phyloP scores from a whole-genome alignment of 2,113 vertebrate species.

The Calidris pugnax region DNA sequence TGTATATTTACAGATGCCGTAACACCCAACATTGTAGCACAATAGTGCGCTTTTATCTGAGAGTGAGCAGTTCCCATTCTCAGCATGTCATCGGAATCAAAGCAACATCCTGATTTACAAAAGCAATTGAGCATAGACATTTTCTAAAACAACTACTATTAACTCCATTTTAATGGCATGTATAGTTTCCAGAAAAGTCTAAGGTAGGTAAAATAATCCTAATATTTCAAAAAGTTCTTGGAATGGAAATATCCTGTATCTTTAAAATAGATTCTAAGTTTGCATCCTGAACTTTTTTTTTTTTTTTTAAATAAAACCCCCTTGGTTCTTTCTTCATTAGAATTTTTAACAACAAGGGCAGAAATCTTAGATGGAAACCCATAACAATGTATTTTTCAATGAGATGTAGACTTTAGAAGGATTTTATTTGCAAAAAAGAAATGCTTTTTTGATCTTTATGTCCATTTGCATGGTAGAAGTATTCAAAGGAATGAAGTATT shows the following conservation, averaged over 20 bases:
- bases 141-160: neutral
- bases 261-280: neutral
- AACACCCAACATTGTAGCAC: neutral
- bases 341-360: neutral
- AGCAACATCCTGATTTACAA: neutral
- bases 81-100: neutral
- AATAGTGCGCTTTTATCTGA: neutral
- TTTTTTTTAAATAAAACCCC: neutral
- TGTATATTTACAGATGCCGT: neutral
- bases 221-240: neutral
- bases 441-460: conserved; percentile 29
- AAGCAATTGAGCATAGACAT: neutral
- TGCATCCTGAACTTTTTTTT: neutral
- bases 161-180: neutral
- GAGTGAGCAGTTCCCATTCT: neutral
- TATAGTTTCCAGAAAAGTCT: neutral
- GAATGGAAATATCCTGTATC: neutral
- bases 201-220: neutral
- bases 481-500: conserved; percentile 40
- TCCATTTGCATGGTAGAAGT: conserved; percentile 34
- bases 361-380: neutral
- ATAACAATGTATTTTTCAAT: neutral
- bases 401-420: neutral
- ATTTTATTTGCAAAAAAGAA: conserved; percentile 11
- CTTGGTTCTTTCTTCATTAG: neutral